Evolutionary conservation across 2,797 vertebrate species (phyloP).

Genomic region (Syncerus caffer): DNA sequence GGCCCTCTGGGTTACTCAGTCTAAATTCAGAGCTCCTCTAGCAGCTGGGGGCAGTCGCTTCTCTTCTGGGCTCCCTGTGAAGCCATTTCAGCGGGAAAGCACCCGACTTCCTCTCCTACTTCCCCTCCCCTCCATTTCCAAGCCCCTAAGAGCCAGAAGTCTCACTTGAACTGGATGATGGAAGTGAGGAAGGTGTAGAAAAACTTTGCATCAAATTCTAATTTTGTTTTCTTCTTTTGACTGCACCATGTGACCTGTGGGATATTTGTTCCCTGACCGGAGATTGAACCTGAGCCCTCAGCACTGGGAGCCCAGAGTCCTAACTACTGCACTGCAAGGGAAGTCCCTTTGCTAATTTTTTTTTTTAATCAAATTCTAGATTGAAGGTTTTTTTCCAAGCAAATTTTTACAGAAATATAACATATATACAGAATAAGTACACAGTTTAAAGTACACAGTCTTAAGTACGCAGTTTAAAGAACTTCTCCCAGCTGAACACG

Average conservation of each 20-base stretch:
- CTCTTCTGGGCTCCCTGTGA: neutral
- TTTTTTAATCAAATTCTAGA: neutral
- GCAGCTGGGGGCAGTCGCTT: neutral
- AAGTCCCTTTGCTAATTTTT: neutral
- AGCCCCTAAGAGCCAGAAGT: neutral
- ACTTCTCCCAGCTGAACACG: neutral
- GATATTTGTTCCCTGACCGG: neutral
- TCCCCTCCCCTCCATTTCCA: neutral
- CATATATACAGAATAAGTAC: neutral
- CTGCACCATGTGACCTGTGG: neutral
- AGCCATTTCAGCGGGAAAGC: neutral
- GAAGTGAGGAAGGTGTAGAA: neutral
- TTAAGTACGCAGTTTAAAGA: neutral
- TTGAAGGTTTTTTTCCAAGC: neutral
- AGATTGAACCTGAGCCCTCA: neutral
- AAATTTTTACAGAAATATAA: neutral
- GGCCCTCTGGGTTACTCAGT: neutral
- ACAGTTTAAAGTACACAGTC: neutral
- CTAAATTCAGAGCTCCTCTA: neutral
- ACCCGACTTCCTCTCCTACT: neutral
- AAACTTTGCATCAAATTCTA: neutral
- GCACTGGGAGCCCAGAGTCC: neutral
- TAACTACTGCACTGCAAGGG: neutral
- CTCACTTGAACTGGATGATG: neutral
- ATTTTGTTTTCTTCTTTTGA: neutral